phyloP scores from a whole-genome alignment of 2,113 vertebrate genomes.

The Loxodonta africana region DNA sequence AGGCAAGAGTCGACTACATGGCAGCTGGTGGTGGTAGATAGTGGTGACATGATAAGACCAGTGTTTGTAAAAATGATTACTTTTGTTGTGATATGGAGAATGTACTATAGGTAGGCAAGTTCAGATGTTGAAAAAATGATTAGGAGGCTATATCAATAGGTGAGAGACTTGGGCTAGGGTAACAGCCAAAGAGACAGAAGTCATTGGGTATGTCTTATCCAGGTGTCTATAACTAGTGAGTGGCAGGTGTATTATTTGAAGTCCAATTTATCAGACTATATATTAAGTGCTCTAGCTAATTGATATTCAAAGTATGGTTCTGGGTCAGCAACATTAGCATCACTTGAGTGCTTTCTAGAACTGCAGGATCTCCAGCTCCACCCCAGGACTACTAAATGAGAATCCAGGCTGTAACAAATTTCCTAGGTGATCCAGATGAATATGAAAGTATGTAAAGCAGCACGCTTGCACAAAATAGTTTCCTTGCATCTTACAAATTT shows the following conservation, averaged over 20 bases:
- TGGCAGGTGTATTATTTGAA: neutral
- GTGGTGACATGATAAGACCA: neutral
- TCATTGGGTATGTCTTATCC: neutral
- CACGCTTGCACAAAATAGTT: neutral
- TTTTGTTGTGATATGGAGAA: neutral
- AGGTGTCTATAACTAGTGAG: neutral
- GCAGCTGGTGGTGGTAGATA: too few species aligned
- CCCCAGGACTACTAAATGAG: neutral
- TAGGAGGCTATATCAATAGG: rapidly evolving
- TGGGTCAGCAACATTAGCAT: neutral
- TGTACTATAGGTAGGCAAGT: neutral
- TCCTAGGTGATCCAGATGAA: neutral
- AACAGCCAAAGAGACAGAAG: neutral
- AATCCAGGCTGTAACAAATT: neutral
- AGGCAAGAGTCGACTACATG: too few species aligned
- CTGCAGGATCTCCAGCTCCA: neutral
- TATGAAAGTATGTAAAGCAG: neutral
- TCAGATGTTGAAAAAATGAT: neutral
- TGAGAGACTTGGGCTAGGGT: neutral
- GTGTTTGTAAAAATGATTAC: neutral
- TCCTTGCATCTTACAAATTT: neutral
- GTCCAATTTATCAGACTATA: neutral
- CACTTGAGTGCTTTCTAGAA: neutral
- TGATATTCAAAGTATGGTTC: neutral
- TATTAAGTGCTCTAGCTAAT: neutral